A percentile compares a stretch with the other conserved stretches of the same genome.
Evolutionary conservation across 2,888 invertebrate species (phyloP).

Genomic region (Lithophane leautieri): DNA sequence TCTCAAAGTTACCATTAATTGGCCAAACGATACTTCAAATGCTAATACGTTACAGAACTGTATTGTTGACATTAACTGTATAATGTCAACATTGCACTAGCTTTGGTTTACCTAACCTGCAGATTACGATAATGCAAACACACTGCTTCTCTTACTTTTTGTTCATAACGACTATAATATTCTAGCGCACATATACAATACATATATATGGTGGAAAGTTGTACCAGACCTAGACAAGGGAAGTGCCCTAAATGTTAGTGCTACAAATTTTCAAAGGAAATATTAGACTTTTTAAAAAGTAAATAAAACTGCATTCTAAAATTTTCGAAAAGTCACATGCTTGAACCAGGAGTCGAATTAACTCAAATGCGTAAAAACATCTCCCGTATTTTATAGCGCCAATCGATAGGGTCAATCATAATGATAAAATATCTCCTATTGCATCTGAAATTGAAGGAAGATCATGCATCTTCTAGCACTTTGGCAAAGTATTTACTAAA

Average conservation of each 20-base stretch:
- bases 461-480: background rate
- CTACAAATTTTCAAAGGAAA: background rate
- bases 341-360: background rate
- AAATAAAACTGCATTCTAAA: background rate
- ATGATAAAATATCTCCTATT: background rate
- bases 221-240: background rate
- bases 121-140: conserved; percentile 37
- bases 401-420: background rate
- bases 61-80: conserved; percentile 55
- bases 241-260: background rate
- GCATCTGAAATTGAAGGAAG: background rate
- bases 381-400: background rate
- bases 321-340: background rate
- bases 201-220: no score
- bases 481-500: background rate
- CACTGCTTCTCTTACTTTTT: conserved; percentile 27
- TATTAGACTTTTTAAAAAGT: background rate
- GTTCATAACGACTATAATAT: background rate
- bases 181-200: background rate
- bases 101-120: conserved; percentile 33
- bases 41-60: conserved; percentile 36
- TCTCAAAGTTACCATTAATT: conserved; percentile 46
- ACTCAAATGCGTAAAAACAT: background rate
- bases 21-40: conserved; percentile 54
- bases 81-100: conserved; percentile 57